Evolutionary conservation across 1,140 invertebrate genomes (phyloP).

Genomic region (Drosophila santomea): DNA sequence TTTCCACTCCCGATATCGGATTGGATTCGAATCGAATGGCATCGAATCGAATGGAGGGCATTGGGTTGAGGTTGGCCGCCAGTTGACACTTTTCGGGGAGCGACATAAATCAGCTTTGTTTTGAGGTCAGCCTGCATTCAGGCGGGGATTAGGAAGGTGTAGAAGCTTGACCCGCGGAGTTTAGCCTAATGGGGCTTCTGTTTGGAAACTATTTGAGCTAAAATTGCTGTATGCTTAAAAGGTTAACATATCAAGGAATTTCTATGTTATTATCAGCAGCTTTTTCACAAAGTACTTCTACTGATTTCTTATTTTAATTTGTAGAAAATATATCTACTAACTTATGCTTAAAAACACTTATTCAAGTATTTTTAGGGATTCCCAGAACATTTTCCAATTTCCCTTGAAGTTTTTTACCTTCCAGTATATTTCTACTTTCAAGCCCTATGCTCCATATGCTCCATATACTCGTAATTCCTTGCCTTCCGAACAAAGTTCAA

Average conservation of each 20-base stretch:
- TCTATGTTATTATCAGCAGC: not conserved
- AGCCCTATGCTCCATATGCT: conserved; percentile 28
- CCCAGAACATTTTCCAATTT: not conserved
- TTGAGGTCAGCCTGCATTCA: conserved; percentile 57
- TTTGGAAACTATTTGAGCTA: conserved; percentile 12
- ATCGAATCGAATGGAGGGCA: conserved; percentile 64
- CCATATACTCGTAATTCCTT: conserved; percentile 26
- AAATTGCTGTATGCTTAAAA: not conserved
- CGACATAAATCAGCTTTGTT: conserved; percentile 69
- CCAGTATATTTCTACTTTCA: not conserved
- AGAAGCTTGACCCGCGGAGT: conserved; percentile 26
- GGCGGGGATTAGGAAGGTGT: conserved; percentile 37
- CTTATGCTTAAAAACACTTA: no score
- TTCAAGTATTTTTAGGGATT: not conserved
- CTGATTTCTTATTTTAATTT: not conserved
- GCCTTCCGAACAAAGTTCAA: conserved; percentile 51
- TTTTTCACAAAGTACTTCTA: not conserved
- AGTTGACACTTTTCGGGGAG: conserved; percentile 77
- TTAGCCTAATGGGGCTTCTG: conserved; percentile 29
- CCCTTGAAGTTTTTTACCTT: not conserved
- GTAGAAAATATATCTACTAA: no score
- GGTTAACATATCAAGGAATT: not conserved
- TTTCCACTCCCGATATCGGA: conserved; percentile 3
- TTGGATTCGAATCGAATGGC: conserved; percentile 47
- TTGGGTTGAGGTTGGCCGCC: conserved; percentile 53